Conservation (phyloP, 2,113 vertebrate genomes). For the Numida meleagris region DNA sequence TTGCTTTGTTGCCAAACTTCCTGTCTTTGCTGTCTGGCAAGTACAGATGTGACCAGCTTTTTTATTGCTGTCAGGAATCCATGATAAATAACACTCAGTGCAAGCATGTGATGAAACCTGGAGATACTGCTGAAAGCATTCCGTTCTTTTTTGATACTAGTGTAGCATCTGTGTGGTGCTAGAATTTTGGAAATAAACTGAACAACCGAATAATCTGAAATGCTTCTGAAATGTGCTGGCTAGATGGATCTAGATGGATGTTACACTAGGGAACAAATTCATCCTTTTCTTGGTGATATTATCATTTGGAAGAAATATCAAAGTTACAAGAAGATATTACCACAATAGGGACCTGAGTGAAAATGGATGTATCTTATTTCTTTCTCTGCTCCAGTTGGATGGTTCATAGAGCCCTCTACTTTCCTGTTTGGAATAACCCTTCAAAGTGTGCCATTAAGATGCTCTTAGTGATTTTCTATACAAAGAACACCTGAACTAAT, state of each 20-base stretch:
- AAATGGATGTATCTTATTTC: slow-evolving; percentile 67
- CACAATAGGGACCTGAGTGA: slow-evolving; percentile 38
- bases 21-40: neutral
- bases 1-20: neutral
- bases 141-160: slow-evolving; percentile 20
- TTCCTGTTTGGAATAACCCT: slow-evolving; percentile 25
- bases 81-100: neutral
- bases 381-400: slow-evolving; percentile 56
- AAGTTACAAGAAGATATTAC: slow-evolving; percentile 32
- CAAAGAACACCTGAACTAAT: neutral
- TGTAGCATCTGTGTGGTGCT: neutral
- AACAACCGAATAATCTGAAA: slow-evolving; percentile 28
- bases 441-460: slow-evolving; percentile 43
- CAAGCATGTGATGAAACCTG: neutral
- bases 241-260: slow-evolving; percentile 14
- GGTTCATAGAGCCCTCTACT: slow-evolving; percentile 35
- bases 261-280: slow-evolving; percentile 46
- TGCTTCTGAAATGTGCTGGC: slow-evolving; percentile 35
- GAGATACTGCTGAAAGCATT: slow-evolving; percentile 21
- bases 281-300: slow-evolving; percentile 47
- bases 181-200: slow-evolving; percentile 51
- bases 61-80: slow-evolving; percentile 20
- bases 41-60: neutral
- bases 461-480: slow-evolving; percentile 20
- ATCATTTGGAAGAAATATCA: slow-evolving; percentile 58